phyloP scores from a whole-genome alignment of 2,888 invertebrate genomes.

The Myathropa florea region DNA sequence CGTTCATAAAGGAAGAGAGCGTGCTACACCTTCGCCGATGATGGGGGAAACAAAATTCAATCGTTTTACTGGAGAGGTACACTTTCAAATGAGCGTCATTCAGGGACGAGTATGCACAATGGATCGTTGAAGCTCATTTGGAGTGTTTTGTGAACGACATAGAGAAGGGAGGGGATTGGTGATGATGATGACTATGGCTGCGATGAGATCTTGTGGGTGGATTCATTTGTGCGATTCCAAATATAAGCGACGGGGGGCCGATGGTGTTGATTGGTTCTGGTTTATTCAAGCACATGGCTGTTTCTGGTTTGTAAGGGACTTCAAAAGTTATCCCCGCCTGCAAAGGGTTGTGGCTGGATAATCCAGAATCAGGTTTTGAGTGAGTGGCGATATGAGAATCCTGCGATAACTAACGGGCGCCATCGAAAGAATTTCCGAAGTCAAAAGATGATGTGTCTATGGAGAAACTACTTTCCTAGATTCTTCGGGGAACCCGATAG shows the following conservation, averaged over 20 bases:
- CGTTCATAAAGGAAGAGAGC: not conserved
- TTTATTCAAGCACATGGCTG: not conserved
- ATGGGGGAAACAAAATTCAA: constrained; percentile 1
- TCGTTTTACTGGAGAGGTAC: not conserved
- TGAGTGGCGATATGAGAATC: too few relatives aligned
- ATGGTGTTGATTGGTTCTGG: not conserved
- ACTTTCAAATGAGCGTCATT: constrained; percentile 17
- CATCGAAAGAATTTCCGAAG: too few relatives aligned
- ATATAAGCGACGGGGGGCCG: not conserved
- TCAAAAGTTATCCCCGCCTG: not conserved
- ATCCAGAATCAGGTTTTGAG: too few relatives aligned
- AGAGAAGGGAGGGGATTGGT: not conserved
- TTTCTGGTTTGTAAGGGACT: not conserved
- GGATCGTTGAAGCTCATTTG: constrained; percentile 12
- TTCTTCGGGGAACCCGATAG: too few relatives aligned
- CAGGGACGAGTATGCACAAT: not conserved
- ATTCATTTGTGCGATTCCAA: not conserved
- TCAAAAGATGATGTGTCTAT: too few relatives aligned
- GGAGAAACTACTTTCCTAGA: too few relatives aligned
- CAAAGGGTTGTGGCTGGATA: too few relatives aligned
- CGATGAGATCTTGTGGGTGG: not conserved
- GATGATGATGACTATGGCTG: not conserved
- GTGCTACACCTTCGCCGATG: not conserved
- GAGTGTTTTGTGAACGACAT: not conserved
- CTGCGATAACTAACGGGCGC: too few relatives aligned